These are phyloP conservation scores for Drosophila obscura DNA, from an alignment of 1,140 invertebrate species.

Conservation along the genomic window DNA sequence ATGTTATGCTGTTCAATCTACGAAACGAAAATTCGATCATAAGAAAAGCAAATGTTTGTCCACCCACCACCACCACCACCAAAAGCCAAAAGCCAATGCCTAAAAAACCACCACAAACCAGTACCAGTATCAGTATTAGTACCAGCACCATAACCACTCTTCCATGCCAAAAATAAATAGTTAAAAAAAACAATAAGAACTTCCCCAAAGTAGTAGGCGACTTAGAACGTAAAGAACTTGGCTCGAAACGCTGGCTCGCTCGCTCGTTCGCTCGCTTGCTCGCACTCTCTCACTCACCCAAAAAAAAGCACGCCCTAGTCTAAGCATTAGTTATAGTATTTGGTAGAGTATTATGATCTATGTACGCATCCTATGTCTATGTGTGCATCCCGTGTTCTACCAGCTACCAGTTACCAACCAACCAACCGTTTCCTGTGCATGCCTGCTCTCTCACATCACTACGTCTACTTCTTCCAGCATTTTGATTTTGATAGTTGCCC, in stretches of 20 bases:
- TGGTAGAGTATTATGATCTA: slow-evolving; percentile 28
- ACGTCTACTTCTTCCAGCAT: slow-evolving; percentile 44
- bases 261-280: slow-evolving; percentile 55
- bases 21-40: slow-evolving; percentile 23
- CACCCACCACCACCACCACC: slow-evolving; percentile 34
- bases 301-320: slow-evolving; percentile 35
- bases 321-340: slow-evolving; percentile 13
- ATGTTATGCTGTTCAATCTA: slow-evolving; percentile 83
- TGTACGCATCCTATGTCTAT: slow-evolving; percentile 26
- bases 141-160: slow-evolving; percentile 31
- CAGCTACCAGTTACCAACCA: slow-evolving; percentile 1
- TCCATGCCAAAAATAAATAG: neutral
- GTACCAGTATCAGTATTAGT: slow-evolving; percentile 13
- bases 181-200: too few species aligned
- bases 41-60: slow-evolving; percentile 13
- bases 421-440: slow-evolving; percentile 20
- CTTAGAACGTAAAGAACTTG: slow-evolving; percentile 36
- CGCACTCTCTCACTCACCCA: slow-evolving; percentile 46
- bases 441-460: slow-evolving; percentile 7
- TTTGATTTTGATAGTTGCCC: slow-evolving; percentile 71
- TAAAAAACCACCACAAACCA: slow-evolving; percentile 15
- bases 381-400: slow-evolving; percentile 36
- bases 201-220: slow-evolving; percentile 28
- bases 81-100: slow-evolving; percentile 2
- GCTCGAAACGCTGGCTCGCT: slow-evolving; percentile 56